Evolutionary conservation across 1,140 invertebrate genomes (phyloP).

Genomic region (Rhizoglyphus robini): DNA sequence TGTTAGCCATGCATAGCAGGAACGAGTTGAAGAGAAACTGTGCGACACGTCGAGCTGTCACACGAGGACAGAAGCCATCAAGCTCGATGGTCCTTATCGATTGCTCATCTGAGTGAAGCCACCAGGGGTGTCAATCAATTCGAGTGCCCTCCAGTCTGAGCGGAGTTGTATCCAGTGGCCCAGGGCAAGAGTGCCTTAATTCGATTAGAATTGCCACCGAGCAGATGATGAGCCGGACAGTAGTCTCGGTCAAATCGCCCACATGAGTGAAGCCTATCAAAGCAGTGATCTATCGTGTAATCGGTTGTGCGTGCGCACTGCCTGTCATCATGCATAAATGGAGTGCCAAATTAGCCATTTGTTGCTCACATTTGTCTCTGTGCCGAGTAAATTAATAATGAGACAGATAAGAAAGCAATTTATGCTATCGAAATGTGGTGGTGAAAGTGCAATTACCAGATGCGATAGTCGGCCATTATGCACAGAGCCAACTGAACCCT

Average conservation of each 20-base stretch:
- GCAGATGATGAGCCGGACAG: not conserved
- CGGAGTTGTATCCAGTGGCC: not conserved
- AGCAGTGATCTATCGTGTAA: not conserved
- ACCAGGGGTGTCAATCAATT: constrained; percentile 1
- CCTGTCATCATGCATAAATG: constrained; percentile 1
- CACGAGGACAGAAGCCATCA: not conserved
- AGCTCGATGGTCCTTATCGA: not conserved
- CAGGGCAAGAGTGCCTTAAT: not conserved
- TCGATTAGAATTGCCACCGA: constrained; percentile 1
- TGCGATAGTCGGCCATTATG: not conserved
- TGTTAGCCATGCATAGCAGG: no score
- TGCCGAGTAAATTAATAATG: not conserved
- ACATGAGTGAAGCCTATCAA: not conserved
- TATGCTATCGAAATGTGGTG: constrained; percentile 10
- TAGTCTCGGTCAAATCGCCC: not conserved
- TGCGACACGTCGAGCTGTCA: constrained; percentile 4
- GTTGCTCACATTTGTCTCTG: not conserved
- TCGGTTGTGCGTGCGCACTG: not conserved
- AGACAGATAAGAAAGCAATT: not conserved
- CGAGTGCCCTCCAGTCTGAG: not conserved
- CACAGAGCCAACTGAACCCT: not conserved
- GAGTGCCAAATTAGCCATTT: constrained; percentile 12
- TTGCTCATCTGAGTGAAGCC: not conserved
- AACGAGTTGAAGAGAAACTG: no score
- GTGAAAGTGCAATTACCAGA: constrained; percentile 7